These are phyloP conservation scores for Caerostris darwini DNA, from an alignment of 1,140 invertebrate genomes.

Conservation along the genomic window DNA sequence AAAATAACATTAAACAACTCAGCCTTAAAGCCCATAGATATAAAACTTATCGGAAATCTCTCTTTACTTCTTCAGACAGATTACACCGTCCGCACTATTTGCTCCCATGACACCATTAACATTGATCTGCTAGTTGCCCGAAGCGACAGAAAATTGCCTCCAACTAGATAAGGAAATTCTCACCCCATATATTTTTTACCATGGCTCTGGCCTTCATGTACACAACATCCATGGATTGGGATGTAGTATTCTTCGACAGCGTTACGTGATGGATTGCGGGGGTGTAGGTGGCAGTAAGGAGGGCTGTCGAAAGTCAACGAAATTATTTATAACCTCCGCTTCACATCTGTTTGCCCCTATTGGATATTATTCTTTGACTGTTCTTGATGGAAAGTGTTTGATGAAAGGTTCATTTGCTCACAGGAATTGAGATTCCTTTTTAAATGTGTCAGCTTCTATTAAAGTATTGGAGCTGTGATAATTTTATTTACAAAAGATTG, in stretches of 20 bases:
- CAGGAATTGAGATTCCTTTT: no score
- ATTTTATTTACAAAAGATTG: no score
- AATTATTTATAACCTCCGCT: conserved; percentile 15
- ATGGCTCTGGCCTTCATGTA: background rate
- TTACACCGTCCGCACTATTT: background rate
- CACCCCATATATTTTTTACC: background rate
- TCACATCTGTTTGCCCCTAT: background rate
- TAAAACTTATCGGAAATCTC: conserved; percentile 34
- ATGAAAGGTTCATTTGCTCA: no score
- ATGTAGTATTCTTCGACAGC: background rate
- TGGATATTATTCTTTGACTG: background rate
- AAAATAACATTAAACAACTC: no score
- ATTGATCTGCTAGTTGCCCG: conserved; percentile 23
- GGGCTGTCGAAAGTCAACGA: background rate
- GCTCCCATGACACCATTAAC: conserved; percentile 19
- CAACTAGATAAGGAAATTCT: conserved; percentile 35
- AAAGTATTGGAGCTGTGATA: no score
- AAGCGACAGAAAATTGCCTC: conserved; percentile 26
- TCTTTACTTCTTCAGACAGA: background rate
- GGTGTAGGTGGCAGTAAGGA: background rate
- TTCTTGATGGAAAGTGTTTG: no score
- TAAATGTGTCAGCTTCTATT: no score
- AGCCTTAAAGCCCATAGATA: background rate
- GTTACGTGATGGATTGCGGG: background rate
- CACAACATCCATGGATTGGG: background rate